Conservation (phyloP, 2,797 vertebrate genomes). For the Cyclopterus lumpus region DNA sequence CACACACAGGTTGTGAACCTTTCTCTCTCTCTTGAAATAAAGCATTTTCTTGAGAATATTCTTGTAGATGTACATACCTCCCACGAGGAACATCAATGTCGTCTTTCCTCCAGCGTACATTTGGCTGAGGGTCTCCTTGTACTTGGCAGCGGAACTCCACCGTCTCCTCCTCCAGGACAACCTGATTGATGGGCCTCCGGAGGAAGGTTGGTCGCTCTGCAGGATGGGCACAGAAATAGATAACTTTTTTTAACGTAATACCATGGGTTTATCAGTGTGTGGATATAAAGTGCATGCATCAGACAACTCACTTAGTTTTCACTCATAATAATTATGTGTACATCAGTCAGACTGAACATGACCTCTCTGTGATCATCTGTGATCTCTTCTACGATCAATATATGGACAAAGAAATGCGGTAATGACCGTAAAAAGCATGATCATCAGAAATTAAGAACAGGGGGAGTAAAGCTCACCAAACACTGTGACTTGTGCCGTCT, state of each 20-base stretch:
- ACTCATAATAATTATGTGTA: background rate
- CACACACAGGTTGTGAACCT: background rate
- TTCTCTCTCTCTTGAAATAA: conserved; percentile 3
- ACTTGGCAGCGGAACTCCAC: conserved; percentile 98
- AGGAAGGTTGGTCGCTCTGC: conserved; percentile 96
- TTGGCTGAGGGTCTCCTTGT: conserved; percentile 95
- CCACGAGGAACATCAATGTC: conserved; percentile 93
- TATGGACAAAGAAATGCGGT: background rate
- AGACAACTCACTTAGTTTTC: background rate
- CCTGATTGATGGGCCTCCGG: conserved; percentile 96
- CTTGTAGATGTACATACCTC: conserved; percentile 83
- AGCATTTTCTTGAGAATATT: conserved; percentile 19
- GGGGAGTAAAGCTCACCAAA: conserved; percentile 86
- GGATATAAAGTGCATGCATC: background rate
- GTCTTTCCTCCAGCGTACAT: conserved; percentile 97
- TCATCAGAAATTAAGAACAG: background rate
- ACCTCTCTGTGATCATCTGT: background rate
- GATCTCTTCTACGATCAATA: background rate
- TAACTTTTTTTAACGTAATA: background rate
- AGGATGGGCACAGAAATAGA: background rate
- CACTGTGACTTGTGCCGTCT: conserved; percentile 96
- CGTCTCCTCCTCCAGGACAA: conserved; percentile 94
- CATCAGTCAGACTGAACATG: background rate
- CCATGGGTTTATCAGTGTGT: background rate
- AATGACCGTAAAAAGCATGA: background rate